Conservation (phyloP, 1,140 invertebrate species). For the Chymomyza costata region DNA sequence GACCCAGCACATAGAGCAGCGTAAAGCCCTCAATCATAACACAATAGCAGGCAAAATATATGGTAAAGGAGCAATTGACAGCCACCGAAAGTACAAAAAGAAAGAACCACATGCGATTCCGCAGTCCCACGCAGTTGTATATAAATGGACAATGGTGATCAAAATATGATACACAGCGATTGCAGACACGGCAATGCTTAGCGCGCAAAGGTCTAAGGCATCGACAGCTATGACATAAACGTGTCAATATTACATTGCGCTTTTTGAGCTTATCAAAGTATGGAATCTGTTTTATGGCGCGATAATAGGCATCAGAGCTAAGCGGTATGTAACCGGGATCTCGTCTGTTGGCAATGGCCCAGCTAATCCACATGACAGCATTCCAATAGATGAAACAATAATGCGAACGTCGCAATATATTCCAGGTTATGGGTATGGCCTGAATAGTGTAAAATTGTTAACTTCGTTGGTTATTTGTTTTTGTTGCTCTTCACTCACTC, state of each 20-base stretch:
- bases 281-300: constrained; percentile 91
- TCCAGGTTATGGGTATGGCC: constrained; percentile 93
- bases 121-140: constrained; percentile 92
- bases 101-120: constrained; percentile 94
- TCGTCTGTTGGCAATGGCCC: constrained; percentile 90
- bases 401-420: constrained; percentile 87
- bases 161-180: constrained; percentile 93
- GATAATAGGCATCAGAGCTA: constrained; percentile 91
- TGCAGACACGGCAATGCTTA: constrained; percentile 94
- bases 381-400: constrained; percentile 95
- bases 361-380: constrained; percentile 92
- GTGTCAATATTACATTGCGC: constrained; percentile 87
- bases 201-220: constrained; percentile 90
- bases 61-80: constrained; percentile 89
- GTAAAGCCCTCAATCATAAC: constrained; percentile 90
- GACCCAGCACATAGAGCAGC: constrained; percentile 85
- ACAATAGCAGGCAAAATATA: constrained; percentile 92
- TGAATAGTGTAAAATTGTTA: constrained; percentile 74
- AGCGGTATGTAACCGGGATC: constrained; percentile 92
- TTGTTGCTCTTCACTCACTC: constrained; percentile 77
- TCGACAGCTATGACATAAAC: constrained; percentile 92
- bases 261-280: constrained; percentile 94
- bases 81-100: constrained; percentile 90
- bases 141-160: constrained; percentile 97
- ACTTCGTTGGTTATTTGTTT: constrained; percentile 7